Evolutionary conservation across 2,888 invertebrate genomes (phyloP).

Genomic region (Omphaloscelis lunosa): DNA sequence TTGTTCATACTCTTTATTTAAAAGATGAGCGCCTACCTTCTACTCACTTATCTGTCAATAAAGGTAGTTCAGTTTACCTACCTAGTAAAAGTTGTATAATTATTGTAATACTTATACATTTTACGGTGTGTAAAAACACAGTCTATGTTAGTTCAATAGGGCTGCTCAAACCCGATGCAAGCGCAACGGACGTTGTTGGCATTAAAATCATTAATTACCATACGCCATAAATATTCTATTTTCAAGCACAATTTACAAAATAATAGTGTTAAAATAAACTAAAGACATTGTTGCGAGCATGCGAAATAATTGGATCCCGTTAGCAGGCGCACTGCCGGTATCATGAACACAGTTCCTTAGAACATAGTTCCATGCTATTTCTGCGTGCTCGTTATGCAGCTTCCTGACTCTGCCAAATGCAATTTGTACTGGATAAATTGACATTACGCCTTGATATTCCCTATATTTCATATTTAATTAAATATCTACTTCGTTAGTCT

Average conservation of each 20-base stretch:
- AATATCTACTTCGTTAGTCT: slow-evolving; percentile 23
- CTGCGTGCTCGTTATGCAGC: slow-evolving; percentile 63
- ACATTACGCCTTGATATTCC: slow-evolving; percentile 32
- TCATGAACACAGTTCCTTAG: slow-evolving; percentile 54
- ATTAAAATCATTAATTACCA: slow-evolving; percentile 51
- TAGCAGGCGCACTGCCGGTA: slow-evolving; percentile 70
- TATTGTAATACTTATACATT: neutral
- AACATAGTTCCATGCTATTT: slow-evolving; percentile 40
- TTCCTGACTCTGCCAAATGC: slow-evolving; percentile 60
- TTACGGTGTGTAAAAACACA: neutral
- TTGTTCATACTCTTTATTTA: neutral
- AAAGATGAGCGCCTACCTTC: neutral
- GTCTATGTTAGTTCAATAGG: neutral
- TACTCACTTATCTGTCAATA: neutral
- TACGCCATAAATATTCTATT: slow-evolving; percentile 56
- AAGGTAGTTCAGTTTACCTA: neutral
- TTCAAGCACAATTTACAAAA: slow-evolving; percentile 59
- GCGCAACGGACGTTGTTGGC: slow-evolving; percentile 19
- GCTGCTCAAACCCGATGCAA: slow-evolving; percentile 1
- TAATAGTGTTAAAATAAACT: slow-evolving; percentile 55
- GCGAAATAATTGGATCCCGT: slow-evolving; percentile 72
- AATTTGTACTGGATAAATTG: slow-evolving; percentile 62
- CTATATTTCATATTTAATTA: slow-evolving; percentile 53
- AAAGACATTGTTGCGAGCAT: slow-evolving; percentile 56
- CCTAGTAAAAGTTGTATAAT: neutral